Conservation (phyloP, 2,113 vertebrate genomes). For the Engystomops pustulosus region DNA sequence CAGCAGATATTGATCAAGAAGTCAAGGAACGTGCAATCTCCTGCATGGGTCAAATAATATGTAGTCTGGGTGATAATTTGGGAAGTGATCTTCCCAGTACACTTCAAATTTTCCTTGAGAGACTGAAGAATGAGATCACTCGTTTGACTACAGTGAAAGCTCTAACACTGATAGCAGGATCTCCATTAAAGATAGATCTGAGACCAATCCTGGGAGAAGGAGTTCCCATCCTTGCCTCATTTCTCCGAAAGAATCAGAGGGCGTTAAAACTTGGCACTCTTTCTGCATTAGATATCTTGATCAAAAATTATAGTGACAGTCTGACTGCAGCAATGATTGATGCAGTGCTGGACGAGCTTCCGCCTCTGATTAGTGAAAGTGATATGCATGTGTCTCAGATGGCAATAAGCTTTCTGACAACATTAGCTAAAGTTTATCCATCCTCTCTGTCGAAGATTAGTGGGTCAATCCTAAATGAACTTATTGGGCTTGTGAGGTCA, state of each 20-base stretch:
- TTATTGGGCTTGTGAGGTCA: slow-evolving; percentile 92
- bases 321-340: slow-evolving; percentile 97
- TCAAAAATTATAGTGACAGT: slow-evolving; percentile 90
- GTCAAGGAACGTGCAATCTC: slow-evolving; percentile 98
- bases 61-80: slow-evolving; percentile 93
- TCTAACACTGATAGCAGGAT: slow-evolving; percentile 94
- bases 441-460: slow-evolving; percentile 95
- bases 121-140: slow-evolving; percentile 97
- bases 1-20: slow-evolving; percentile 98
- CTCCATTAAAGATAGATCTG: slow-evolving; percentile 92
- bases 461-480: slow-evolving; percentile 92
- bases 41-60: slow-evolving; percentile 98
- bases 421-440: slow-evolving; percentile 93
- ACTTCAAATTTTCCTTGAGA: slow-evolving; percentile 95
- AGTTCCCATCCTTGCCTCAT: slow-evolving; percentile 96
- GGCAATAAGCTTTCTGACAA: slow-evolving; percentile 97
- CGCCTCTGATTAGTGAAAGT: slow-evolving; percentile 95
- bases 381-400: slow-evolving; percentile 99
- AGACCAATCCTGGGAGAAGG: slow-evolving; percentile 92
- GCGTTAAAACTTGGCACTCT: slow-evolving; percentile 95
- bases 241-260: slow-evolving; percentile 96
- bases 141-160: slow-evolving; percentile 94
- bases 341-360: slow-evolving; percentile 94
- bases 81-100: slow-evolving; percentile 91
- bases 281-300: slow-evolving; percentile 92